phyloP scores from a whole-genome alignment of 2,797 vertebrate species.

The Psittacula echo region DNA sequence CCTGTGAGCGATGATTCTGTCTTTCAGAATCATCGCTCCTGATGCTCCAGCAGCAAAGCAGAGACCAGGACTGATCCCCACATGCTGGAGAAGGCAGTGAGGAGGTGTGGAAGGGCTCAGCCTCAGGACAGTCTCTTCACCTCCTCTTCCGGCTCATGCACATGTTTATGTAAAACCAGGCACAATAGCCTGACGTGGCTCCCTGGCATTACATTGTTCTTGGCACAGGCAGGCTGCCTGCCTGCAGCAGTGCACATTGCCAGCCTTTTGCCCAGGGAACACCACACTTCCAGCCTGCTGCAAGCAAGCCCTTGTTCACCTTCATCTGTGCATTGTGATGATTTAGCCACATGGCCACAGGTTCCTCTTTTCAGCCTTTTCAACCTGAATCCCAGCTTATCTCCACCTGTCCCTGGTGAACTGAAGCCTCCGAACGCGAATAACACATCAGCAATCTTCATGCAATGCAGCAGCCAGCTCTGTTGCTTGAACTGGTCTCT shows the following conservation, averaged over 20 bases:
- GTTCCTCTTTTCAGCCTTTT: neutral
- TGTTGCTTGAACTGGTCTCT: neutral
- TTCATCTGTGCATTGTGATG: neutral
- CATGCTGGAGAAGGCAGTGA: neutral
- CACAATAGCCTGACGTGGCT: neutral
- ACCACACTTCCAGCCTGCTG: neutral
- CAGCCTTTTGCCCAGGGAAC: neutral
- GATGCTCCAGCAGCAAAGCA: neutral
- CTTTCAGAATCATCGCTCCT: neutral
- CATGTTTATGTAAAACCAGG: neutral
- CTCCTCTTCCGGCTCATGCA: neutral
- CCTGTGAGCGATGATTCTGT: neutral
- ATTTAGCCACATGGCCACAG: neutral
- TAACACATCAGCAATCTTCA: neutral
- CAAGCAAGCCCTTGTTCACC: neutral
- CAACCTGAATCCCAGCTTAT: neutral
- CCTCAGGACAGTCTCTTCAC: neutral
- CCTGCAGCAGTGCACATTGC: neutral
- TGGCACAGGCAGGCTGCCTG: neutral
- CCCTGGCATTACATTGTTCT: neutral
- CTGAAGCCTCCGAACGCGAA: neutral
- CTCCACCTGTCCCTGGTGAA: neutral
- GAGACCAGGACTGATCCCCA: neutral
- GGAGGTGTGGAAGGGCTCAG: fast-evolving
- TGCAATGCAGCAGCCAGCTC: neutral